Base-by-base conservation (phyloP, 2,888 invertebrate species). In the Spicauda simplicius region DNA sequence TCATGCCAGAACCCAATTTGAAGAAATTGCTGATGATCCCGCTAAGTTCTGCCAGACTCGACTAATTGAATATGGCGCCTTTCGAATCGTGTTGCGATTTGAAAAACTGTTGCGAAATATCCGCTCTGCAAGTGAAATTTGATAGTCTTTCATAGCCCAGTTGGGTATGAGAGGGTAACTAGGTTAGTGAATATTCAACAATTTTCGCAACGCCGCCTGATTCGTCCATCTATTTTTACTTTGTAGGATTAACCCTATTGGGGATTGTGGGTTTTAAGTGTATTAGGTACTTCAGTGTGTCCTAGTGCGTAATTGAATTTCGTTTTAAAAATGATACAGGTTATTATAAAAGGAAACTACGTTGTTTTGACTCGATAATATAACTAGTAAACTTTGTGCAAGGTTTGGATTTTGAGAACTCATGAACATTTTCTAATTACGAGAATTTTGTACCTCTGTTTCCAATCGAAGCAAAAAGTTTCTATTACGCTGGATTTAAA, bases 1-100 rank as follows among this genome's bases (percentile, higher is more conserved):
- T 77, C 69, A 70, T 76, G 88, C 90, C 90, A 90, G 81, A 73
- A 75, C 77, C 77, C 87, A 86, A 87, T 90, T 88, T 86, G 79
- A 83, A 87, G 84, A 84, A 86, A 86, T 83, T 82, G 86, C 87
- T 86, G 87, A 85, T 82, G 78, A 72, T 69, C 72, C 73, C 69
- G 61, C 69, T 67, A 73, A 75, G 70, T 73, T 72, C 69, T 71
- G 72, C 68, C 71, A 64, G 70, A 71, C 69, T 73, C 65, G 33
- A 68, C 72, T 76, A 77, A 78, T 76, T 77, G 74, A 77, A 77
- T 72, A 69, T 19, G 60, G 68, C 68, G 70, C 66, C 68, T 66
- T 71, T 57, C 52, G 19, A 50, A 52, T 62, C 41, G 59, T 30
- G 25, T 53, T 64, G 25, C 58, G 52, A 58, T 58, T 58, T 64